Conservation (phyloP, 92 coral and sea anemone species). For the Nematostella vectensis region DNA sequence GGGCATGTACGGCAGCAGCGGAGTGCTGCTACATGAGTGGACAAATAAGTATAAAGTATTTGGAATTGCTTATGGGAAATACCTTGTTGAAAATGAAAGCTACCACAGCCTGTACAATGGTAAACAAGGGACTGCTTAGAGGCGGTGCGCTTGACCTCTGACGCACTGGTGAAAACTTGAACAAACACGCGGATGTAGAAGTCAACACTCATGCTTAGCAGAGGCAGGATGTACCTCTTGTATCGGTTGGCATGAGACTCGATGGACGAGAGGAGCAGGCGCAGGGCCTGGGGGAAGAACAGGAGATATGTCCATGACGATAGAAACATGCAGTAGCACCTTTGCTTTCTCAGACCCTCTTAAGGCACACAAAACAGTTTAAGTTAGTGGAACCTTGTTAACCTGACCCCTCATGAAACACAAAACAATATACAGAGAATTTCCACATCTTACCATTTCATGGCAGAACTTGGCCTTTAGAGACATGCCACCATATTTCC, state of each 20-base stretch:
- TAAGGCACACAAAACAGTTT: no score
- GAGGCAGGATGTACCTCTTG: slow-evolving; percentile 79
- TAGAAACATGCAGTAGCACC: no score
- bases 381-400: no score
- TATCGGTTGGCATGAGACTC: slow-evolving; percentile 95
- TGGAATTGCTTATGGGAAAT: no score
- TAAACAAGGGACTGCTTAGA: slow-evolving; percentile 83
- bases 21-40: no score
- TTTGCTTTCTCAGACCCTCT: no score
- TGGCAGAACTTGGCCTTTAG: slow-evolving; percentile 93
- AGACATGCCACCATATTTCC: slow-evolving; percentile 96
- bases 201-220: slow-evolving; percentile 86
- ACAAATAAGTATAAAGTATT: no score
- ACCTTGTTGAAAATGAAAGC: slow-evolving; percentile 88
- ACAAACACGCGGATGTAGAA: slow-evolving; percentile 93
- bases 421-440: background rate
- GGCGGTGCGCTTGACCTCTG: slow-evolving; percentile 85
- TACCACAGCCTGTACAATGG: slow-evolving; percentile 88
- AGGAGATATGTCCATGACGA: no score
- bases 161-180: slow-evolving; percentile 90
- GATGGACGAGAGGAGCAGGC: slow-evolving; percentile 74
- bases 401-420: no score
- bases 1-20: no score
- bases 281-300: slow-evolving; percentile 61
- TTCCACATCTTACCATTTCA: slow-evolving; percentile 63